A percentile compares a stretch with the other conserved stretches of the same genome.
These are phyloP conservation scores for Actinia tenebrosa DNA, from an alignment of 64 coral and sea anemone genomes.

Conservation along the genomic window DNA sequence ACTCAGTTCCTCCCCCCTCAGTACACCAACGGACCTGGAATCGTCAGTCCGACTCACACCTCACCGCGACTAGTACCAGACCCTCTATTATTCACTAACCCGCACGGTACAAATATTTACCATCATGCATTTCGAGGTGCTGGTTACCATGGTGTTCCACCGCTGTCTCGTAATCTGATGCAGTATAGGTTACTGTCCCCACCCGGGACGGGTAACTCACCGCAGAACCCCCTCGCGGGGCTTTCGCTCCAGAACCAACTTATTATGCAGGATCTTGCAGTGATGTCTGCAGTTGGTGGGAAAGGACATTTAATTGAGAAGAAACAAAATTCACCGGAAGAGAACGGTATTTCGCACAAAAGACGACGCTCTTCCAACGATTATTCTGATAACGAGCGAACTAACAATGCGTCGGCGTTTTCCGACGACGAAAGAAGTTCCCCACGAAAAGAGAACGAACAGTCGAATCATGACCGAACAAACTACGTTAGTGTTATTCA, in stretches of 20 bases:
- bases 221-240: conserved; percentile 38
- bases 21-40: conserved; percentile 31
- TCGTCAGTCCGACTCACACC: conserved; percentile 68
- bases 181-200: conserved; percentile 81
- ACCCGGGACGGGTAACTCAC: conserved; percentile 16
- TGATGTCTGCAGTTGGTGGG: conserved; percentile 19
- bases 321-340: background rate
- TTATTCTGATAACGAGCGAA: background rate
- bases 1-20: conserved; percentile 63
- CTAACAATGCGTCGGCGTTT: background rate
- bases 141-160: conserved; percentile 50
- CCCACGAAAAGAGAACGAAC: background rate
- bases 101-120: conserved; percentile 72
- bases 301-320: conserved; percentile 19
- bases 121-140: conserved; percentile 76
- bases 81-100: conserved; percentile 62
- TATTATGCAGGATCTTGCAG: conserved; percentile 40
- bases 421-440: background rate
- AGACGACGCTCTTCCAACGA: background rate
- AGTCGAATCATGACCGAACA: background rate
- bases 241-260: conserved; percentile 53
- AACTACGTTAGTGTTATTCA: conserved; percentile 24
- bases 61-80: conserved; percentile 77
- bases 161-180: conserved; percentile 62
- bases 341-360: conserved; percentile 27